phyloP scores from a whole-genome alignment of 30 jellyfish, hydroid and myxozoan species.

The Hydractinia symbiolongicarpus region DNA sequence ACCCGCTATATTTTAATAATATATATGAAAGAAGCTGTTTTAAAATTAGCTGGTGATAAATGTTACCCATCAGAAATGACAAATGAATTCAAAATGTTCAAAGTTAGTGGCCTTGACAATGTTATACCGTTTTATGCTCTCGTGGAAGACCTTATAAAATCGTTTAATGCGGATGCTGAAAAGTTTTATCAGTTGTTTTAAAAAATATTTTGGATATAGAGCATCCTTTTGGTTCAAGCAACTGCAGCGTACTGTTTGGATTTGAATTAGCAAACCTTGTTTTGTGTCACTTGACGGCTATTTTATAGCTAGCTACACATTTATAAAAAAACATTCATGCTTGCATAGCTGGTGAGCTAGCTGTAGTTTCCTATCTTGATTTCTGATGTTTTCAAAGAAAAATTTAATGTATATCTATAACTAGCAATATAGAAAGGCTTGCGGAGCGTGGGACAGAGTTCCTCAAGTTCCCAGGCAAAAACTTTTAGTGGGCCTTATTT shows the following conservation, averaged over 20 bases:
- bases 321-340: too few relatives aligned
- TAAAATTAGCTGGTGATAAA: slow-evolving; percentile 9
- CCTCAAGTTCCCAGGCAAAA: too few relatives aligned
- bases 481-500: too few relatives aligned
- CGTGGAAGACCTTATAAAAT: slow-evolving; percentile 26
- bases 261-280: slow-evolving; percentile 53
- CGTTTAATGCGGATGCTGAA: slow-evolving; percentile 52
- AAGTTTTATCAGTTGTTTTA: slow-evolving; percentile 29
- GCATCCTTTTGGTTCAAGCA: slow-evolving; percentile 13
- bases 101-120: not conserved
- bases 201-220: slow-evolving; percentile 15
- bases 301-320: too few relatives aligned
- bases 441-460: too few relatives aligned
- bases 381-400: too few relatives aligned
- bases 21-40: not conserved
- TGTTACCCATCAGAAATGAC: slow-evolving; percentile 1
- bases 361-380: too few relatives aligned
- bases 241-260: slow-evolving; percentile 24
- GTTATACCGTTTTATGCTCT: not conserved
- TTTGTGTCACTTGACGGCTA: slow-evolving; percentile 35
- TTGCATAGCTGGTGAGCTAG: too few relatives aligned
- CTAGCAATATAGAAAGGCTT: too few relatives aligned
- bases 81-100: not conserved
- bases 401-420: too few relatives aligned
- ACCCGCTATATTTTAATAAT: not conserved